Base-by-base conservation (phyloP, 2,113 vertebrate genomes). In the Pelusios castaneus region DNA sequence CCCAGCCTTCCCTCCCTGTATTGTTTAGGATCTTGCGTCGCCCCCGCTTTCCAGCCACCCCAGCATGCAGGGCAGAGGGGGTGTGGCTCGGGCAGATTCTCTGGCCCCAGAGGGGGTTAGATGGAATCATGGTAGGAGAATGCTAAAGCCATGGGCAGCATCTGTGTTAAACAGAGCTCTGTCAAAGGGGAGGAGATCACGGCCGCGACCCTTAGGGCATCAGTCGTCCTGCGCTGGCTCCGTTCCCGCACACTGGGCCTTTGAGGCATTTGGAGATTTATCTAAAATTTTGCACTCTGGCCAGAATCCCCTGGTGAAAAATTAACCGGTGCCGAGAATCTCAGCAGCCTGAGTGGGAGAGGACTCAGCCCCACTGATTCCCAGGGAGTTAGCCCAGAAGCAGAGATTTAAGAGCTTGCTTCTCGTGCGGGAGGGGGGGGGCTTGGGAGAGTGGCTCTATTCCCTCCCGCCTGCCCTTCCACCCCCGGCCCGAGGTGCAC, bases 211-310 rank as follows among this genome's bases (percentile, higher is more conserved):
- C 63, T 0, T 17, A 4, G n/a, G 34, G 19, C 38, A 11, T 38
- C 21, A 10, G 38, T 19, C n/a, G 5, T n/a, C 19, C 2, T 21
- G 34, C 16, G 17, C 60, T 67, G 63, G n/a, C n/a, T 70, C 63
- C 9, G 4, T 70, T 38, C n/a, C n/a, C 4, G 5, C 2, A 21
- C 8, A n/a, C 58, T 34, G 29, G 63, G 75, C 87, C 10, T 29
- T 78, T 8, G 0, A 0, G 10, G 79, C 56, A 7, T 1, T 6
- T n/a, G 1, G 1, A 51, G 3, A 90, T 22, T 47, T 51, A 5
- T 6, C 0, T 0, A 11, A 24, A 2, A 51, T 47, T n/a, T 82
- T 88, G 63, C 13, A 31, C 52, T 41, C 55, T 1, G 14, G 51
- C 17, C 67, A 21, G 58, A 45, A 2, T 1, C 54, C 7, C 2